Evolutionary conservation across 2,797 vertebrate species (phyloP), one percentile per base, ranked within the genome.

Genomic region (Prunella strophiata): DNA sequence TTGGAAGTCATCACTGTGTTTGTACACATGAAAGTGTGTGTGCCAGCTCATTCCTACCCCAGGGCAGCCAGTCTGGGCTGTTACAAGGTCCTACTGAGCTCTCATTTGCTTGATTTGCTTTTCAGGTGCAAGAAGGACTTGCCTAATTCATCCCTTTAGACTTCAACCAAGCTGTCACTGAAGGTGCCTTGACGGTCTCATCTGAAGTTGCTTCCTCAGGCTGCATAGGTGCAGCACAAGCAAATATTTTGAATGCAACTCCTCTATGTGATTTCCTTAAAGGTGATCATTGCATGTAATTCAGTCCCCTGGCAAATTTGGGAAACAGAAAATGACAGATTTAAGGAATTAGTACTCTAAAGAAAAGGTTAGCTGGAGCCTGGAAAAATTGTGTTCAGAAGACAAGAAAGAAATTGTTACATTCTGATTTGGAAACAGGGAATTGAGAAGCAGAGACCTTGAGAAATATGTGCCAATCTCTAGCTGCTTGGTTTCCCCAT

Each of bases 81-180:
- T 63, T 51, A 47, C 42, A 23, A 48, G 11, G 7, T 48, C 55
- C 21, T 78, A 5, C 45, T 57, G 51, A 50, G 54, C 32, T 55
- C 21, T 32, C 7, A 22, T 59, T 75, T 23, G 11, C 45, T 76
- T 68, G 27, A 47, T 76, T 72, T 57, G 36, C 4, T 52, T 71
- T 91, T 59, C 40, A 36, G 55, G 34, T 45, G 38, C 16, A 17
- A 38, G 45, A 68, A 54, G 15, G 11, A 59, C 25, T 55, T 79
- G 12, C 23, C 23, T 26, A 6, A 9, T 61, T 76, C 13, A 8
- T 72, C 63, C 36, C 2, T 0, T 0, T 59, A 51, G 51, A 4
- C 20, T 68, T 84, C 63, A 80, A 2, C 16, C 2, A 5, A 68
- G 40, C 58, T 74, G 20, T 38, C 1, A 2, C 30, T 75, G 34